Percentiles rank a stretch among this genome's conserved stretches.
These are phyloP conservation scores for Scaptomyza montana DNA, from an alignment of 1,140 invertebrate species.

Conservation along the genomic window DNA sequence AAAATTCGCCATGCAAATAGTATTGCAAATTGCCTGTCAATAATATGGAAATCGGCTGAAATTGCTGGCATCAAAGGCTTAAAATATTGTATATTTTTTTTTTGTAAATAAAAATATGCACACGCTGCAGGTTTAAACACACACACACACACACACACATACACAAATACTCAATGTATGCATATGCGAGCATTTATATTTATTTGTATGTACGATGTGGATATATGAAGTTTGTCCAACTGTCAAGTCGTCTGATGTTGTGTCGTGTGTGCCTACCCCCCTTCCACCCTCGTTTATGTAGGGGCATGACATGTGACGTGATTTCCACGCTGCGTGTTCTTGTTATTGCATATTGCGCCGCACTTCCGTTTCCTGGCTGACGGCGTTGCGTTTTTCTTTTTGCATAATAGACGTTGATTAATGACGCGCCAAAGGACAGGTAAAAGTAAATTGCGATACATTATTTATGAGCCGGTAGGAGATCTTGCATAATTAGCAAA, in stretches of 20 bases:
- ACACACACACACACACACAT: neutral
- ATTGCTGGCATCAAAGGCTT: conserved; percentile 46
- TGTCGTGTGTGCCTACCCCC: neutral
- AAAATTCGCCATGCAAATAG: conserved; percentile 40
- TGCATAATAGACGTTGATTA: conserved; percentile 73
- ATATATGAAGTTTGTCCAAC: conserved; percentile 35
- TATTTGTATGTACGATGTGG: conserved; percentile 1
- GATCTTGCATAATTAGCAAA: conserved; percentile 64
- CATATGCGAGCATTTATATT: conserved; percentile 25
- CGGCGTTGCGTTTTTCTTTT: conserved; percentile 63
- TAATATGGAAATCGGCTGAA: conserved; percentile 57
- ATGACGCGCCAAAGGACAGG: conserved; percentile 64
- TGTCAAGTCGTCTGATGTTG: conserved; percentile 29
- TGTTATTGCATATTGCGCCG: conserved; percentile 51
- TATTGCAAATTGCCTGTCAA: conserved; percentile 58
- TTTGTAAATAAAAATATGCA: conserved; percentile 20
- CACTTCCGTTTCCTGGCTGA: conserved; percentile 65
- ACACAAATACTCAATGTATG: neutral
- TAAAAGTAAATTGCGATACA: conserved; percentile 66
- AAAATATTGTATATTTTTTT: conserved; percentile 15
- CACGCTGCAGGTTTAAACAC: neutral
- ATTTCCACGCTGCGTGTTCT: conserved; percentile 52
- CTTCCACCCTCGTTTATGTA: neutral
- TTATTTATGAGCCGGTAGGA: conserved; percentile 43
- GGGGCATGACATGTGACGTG: conserved; percentile 43